phyloP scores from a whole-genome alignment of 2,797 vertebrate species.

The Sebastes taczanowskii region DNA sequence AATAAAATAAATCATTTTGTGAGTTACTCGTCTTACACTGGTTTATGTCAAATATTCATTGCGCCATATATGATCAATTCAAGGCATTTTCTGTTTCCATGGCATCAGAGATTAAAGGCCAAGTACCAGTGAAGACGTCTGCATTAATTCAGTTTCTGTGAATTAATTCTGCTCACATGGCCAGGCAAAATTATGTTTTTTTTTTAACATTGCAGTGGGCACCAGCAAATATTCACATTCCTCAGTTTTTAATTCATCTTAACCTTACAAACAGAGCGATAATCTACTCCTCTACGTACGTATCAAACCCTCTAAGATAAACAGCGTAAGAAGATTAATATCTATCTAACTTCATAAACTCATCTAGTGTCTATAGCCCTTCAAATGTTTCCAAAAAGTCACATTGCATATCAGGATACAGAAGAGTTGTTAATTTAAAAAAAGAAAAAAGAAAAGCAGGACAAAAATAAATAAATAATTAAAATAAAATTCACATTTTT shows the following conservation, averaged over 20 bases:
- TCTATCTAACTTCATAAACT: neutral
- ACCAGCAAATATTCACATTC: neutral
- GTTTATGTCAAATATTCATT: neutral
- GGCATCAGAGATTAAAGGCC: neutral
- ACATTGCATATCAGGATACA: conserved; percentile 48
- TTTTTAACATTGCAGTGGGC: neutral
- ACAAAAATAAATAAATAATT: neutral
- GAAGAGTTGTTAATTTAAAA: neutral
- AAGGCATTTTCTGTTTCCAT: neutral
- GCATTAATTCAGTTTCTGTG: conserved; percentile 6
- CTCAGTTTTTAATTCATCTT: neutral
- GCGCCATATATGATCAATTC: neutral
- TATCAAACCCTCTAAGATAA: conserved; percentile 1
- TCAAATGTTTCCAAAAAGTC: conserved; percentile 29
- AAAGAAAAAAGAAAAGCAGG: neutral
- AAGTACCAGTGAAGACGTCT: neutral
- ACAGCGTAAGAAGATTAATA: neutral
- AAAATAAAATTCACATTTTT: neutral
- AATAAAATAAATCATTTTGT: neutral
- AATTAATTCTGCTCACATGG: neutral
- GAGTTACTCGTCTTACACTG: neutral
- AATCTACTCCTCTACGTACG: neutral
- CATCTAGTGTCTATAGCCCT: conserved; percentile 44
- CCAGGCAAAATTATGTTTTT: neutral
- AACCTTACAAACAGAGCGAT: neutral